Base-by-base conservation (phyloP, 2,113 vertebrate species). In the Thalassarche chlororhynchos region DNA sequence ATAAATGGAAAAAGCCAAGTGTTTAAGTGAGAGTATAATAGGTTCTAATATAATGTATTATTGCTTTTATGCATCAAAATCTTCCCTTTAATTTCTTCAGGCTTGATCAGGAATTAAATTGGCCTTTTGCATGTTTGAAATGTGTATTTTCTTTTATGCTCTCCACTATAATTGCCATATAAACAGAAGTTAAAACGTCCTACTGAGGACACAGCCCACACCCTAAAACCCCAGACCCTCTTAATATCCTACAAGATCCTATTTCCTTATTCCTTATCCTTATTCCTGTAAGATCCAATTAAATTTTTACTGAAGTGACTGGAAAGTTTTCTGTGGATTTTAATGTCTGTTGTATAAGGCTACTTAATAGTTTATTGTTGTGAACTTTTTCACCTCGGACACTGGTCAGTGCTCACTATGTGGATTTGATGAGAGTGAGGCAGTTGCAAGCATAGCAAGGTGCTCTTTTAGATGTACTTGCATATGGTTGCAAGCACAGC, bases 401-500 rank as follows among this genome's bases (percentile, higher is more conserved):
- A 70, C 62, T 87, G 72, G 88, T 92, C 88, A 90, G 77, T 79
- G 72, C 66, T 93, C 66, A 49, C 90, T 52, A 1, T 61, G 66
- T 74, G 60, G 55, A 69, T 75, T 96, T 93, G 96, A 93, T 60
- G 89, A 75, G 68, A 93, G 64, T 51, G 40, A 96, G 46, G 69
- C 91, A 87, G 69, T 23, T 86, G 89, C 65, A 76, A 88, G 55
- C 86, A 46, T 61, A 55, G 65, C 84, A 95, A 94, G 95, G 54
- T 77, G 65, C 65, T 90, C 40, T 93, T 96, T 87, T 57, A 85
- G 65, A 87, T 47, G 77, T 51, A 70, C 68, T 95, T 95, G 74
- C 86, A 71, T 38, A 77, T 46, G 88, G 25, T 40, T 96, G 96
- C 93, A 97, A 96, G 57, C 80, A 57, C 93, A 96, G 84, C 85